Evolutionary conservation across 2,797 vertebrate species (phyloP).

Genomic region (Chaenodraco wilsoni): DNA sequence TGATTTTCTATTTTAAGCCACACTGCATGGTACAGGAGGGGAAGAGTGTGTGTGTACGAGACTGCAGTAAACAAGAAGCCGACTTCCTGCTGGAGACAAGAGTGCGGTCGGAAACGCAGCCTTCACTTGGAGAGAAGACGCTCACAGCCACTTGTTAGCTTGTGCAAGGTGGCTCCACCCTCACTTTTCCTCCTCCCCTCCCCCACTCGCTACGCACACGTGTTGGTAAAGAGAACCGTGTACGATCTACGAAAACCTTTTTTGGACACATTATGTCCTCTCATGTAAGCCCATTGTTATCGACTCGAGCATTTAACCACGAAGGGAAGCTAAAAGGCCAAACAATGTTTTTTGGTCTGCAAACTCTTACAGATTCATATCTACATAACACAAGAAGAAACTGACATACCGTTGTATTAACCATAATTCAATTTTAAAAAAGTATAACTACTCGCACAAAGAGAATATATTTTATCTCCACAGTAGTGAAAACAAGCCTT

Average conservation of each 20-base stretch:
- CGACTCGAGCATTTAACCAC: background rate
- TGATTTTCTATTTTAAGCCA: constrained; percentile 15
- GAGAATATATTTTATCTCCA: background rate
- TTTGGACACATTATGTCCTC: constrained; percentile 22
- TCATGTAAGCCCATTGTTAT: constrained; percentile 8
- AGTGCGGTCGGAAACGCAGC: constrained; percentile 68
- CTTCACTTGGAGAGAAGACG: constrained; percentile 70
- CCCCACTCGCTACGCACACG: background rate
- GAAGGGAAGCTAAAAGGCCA: constrained; percentile 32
- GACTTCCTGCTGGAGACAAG: constrained; percentile 79
- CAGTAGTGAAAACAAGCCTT: constrained; percentile 17
- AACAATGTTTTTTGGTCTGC: constrained; percentile 39
- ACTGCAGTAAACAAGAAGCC: constrained; percentile 69
- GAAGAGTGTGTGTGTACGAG: constrained; percentile 9
- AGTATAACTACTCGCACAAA: too few relatives aligned
- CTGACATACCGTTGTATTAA: background rate
- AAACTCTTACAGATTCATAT: constrained; percentile 5
- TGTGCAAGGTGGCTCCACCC: constrained; percentile 45
- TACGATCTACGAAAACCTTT: constrained; percentile 8
- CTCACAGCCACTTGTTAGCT: constrained; percentile 47
- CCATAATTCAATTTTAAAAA: background rate
- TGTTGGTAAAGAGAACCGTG: constrained; percentile 26
- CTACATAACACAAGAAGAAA: constrained; percentile 1
- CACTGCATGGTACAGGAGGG: background rate
- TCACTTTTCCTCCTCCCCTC: too few relatives aligned